Conservation (phyloP, 2,797 vertebrate species). For the Halcyon badia region DNA sequence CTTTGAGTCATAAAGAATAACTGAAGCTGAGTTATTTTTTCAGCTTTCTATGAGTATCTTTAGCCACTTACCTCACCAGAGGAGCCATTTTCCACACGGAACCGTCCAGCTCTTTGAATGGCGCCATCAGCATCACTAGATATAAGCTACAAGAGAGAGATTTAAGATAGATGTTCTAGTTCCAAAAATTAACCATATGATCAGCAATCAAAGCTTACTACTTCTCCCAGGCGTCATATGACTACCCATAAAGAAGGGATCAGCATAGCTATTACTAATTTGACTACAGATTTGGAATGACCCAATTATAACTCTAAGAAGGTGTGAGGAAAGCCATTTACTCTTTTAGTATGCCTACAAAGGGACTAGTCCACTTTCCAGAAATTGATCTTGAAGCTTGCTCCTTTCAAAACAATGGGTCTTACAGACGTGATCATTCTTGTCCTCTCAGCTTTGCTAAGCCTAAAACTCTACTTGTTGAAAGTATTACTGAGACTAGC, state of each 20-base stretch:
- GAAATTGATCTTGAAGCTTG: not conserved
- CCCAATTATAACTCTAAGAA: not conserved
- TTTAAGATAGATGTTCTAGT: not conserved
- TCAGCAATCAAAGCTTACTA: not conserved
- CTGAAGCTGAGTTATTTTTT: not conserved
- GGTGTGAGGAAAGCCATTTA: not conserved
- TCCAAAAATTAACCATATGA: not conserved
- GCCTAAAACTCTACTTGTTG: not conserved
- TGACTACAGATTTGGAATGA: not conserved
- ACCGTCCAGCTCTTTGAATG: slow-evolving; percentile 98
- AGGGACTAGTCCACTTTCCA: not conserved
- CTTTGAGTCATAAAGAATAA: not conserved
- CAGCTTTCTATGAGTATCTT: not conserved
- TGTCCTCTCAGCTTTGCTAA: not conserved
- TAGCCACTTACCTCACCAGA: slow-evolving; percentile 88
- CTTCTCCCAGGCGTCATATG: not conserved
- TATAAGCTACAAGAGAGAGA: slow-evolving; percentile 86
- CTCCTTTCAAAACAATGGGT: not conserved
- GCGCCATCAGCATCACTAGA: slow-evolving; percentile 98
- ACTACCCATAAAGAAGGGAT: not conserved
- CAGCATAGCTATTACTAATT: not conserved
- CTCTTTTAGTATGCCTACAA: not conserved
- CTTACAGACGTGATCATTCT: not conserved
- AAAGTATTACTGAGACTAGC: not conserved
- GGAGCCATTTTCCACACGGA: slow-evolving; percentile 98